Conservation (phyloP, 2,888 invertebrate genomes). For the Asteroscopus sphinx region DNA sequence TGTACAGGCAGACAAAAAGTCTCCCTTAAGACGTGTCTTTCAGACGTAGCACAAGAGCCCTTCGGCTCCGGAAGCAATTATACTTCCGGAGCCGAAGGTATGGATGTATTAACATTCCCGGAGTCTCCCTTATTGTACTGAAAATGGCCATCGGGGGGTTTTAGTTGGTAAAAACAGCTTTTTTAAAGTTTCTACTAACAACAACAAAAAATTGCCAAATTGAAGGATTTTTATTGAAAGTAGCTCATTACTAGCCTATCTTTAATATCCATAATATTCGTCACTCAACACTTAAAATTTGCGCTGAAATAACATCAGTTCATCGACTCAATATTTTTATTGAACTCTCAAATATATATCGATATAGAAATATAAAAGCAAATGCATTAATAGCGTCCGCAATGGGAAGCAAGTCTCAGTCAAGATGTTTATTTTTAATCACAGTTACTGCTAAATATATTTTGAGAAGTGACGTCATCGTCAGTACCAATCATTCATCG, state of each 20-base stretch:
- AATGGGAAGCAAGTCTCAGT: constrained; percentile 29
- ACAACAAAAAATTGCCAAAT: no score
- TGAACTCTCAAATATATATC: constrained; percentile 10
- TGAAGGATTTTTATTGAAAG: background rate
- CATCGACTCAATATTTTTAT: background rate
- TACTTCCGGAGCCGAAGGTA: no score
- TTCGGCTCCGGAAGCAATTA: no score
- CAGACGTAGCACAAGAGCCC: no score
- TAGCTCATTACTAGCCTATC: background rate
- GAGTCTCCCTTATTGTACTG: no score
- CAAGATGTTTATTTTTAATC: constrained; percentile 50
- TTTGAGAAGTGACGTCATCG: constrained; percentile 49
- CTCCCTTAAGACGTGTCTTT: no score
- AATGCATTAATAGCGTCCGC: constrained; percentile 35
- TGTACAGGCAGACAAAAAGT: no score
- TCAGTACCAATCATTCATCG: constrained; percentile 41
- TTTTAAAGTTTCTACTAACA: no score
- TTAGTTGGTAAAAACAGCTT: no score
- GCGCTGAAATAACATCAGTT: background rate
- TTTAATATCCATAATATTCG: background rate
- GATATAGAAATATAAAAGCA: constrained; percentile 19
- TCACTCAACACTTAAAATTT: constrained; percentile 5
- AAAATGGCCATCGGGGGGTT: no score
- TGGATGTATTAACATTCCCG: no score
- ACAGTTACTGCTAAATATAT: constrained; percentile 39